Base-by-base conservation (phyloP, 2,797 vertebrate species). In the Pachyuromys duprasi region DNA sequence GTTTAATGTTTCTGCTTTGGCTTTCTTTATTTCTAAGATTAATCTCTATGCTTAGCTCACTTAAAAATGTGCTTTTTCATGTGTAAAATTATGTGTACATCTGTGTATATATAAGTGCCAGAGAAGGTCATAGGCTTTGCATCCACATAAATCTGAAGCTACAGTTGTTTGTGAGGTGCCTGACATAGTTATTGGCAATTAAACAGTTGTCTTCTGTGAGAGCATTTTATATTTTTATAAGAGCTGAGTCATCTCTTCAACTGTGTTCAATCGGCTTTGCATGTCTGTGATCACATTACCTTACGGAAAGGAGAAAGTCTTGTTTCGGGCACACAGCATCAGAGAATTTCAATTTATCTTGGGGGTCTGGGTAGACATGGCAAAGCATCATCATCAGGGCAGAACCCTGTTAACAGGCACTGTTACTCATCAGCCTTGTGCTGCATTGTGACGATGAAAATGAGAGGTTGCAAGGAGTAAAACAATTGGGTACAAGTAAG, bases 281-380 rank as follows among this genome's bases (percentile, higher is more conserved):
- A 45, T 20, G 5, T 33, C 28, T 67, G 11, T 65, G 18, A 39
- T 28, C 17, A 24, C 17, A 24, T 28, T 33, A 22, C 65, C 39
- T 65, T 31, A 45, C 8, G 45, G 39, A 33, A 84, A 49, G 45
- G 5, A 67, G 31, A 67, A 67, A n/a, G 0, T 0, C 31, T 24
- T n/a, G 22, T 17, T n/a, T 11, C 53, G 24, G 5, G 14, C 31
- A 53, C 31, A 69, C 11, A 86, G 62, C 12, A 49, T 69, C 63
- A 49, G 20, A 69, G 11, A n/a, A n/a, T 49, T 69, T 69, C 17
- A n/a, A 6, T 8, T 24, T 11, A 53, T n/a, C 7, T 65, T 7
- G 14, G 3, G 7, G n/a, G 17, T 8, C 20, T 13, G 3, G 31
- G 31, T n/a, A 33, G 24, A 24, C 11, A 4, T 49, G 42, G 0